Evolutionary conservation across 2,113 vertebrate species (phyloP).

Genomic region (Dicerorhinus sumatrensis): DNA sequence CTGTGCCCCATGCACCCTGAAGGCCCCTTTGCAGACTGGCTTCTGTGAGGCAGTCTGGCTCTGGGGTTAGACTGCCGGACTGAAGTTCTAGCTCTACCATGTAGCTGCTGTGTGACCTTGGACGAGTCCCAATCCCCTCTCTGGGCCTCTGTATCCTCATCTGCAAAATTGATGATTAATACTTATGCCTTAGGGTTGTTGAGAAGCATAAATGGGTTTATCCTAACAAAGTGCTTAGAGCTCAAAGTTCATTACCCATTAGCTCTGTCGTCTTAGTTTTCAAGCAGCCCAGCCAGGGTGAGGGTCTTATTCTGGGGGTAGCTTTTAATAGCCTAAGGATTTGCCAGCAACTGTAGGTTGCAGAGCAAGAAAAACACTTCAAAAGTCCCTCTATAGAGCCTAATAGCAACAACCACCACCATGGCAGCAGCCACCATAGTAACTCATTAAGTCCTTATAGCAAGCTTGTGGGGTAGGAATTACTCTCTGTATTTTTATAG

Average conservation of each 20-base stretch:
- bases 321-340: not conserved
- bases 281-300: not conserved
- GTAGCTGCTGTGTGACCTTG: not conserved
- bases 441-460: not conserved
- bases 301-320: not conserved
- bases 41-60: fast-evolving
- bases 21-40: not conserved
- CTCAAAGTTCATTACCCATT: fast-evolving
- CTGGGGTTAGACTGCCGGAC: not conserved
- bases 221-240: not conserved
- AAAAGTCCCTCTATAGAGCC: not conserved
- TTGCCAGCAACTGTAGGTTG: not conserved
- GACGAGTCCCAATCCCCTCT: not conserved
- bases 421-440: no score
- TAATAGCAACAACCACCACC: not conserved
- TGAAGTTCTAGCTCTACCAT: not conserved
- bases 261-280: not conserved
- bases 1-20: fast-evolving
- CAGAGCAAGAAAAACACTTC: not conserved
- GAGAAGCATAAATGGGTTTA: not conserved
- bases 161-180: not conserved
- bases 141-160: not conserved
- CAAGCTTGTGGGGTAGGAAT: not conserved
- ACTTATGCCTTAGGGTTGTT: not conserved
- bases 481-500: not conserved